Evolutionary conservation across 2,797 vertebrate species (phyloP), one percentile per base, ranked within the genome.

Genomic region (Euphonia xanthogaster): DNA sequence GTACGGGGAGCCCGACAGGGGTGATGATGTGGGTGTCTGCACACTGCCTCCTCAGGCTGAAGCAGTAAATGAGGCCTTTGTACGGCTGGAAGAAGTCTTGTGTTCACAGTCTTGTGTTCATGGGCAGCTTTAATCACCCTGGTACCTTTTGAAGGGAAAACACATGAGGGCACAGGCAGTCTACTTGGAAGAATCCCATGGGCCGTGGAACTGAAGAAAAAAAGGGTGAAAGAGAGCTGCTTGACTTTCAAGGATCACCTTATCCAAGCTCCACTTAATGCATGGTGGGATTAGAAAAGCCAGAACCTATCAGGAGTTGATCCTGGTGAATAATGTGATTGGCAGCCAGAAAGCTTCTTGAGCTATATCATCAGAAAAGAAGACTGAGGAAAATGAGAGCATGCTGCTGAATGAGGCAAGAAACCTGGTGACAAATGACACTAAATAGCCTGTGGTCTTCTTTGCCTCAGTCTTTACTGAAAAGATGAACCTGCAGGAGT

Each of bases 1-100:
- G 17, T 18, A 4, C 9, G 4, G 37, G 37, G 78, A 61, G 17
- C 55, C 8, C 0, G 1, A 3, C 23, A 3, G 1, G 3, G 45
- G 7, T 62, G n/a, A 11, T 62, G 39, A 1, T 75, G 31, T 31
- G 16, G 24, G 33, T 19, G 12, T 48, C n/a, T 35, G 20, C 45
- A 45, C n/a, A 3, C 48, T 35, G 35, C 28, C 50, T n/a, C 7
- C 44, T 48, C 18, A 35, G 50, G 31, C 70, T 60, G 54, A 31
- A 61, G 24, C 21, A 44, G 22, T 30, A 66, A 45, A 9, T 48
- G 31, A 75, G 25, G 7, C 28, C n/a, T 65, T 70, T 25, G 22
- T 23, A 40, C 54, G n/a, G 40, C 62, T 67, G n/a, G n/a, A n/a
- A 37, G 45, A 67, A 76, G 22, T 60, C 45, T 60, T 33, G 1